Percentiles rank a stretch among this genome's conserved stretches.
These are phyloP conservation scores for Melipona bicolor DNA, from an alignment of 2,888 invertebrate species.

Conservation along the genomic window DNA sequence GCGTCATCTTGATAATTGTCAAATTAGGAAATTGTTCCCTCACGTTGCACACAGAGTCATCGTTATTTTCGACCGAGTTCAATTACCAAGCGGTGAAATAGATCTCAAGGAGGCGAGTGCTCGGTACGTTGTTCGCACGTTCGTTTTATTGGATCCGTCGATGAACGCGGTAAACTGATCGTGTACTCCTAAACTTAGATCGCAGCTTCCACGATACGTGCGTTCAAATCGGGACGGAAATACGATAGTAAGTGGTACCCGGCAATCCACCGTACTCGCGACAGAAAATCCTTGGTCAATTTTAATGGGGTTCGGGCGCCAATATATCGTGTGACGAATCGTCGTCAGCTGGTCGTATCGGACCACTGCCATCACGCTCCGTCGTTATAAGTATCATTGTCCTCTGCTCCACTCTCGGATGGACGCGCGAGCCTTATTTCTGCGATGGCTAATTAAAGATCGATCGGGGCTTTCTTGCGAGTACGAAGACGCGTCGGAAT, in stretches of 20 bases:
- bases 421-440: background rate
- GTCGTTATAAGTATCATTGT: conserved; percentile 56
- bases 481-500: background rate
- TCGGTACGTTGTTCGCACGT: background rate
- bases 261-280: conserved; percentile 58
- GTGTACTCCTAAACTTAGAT: conserved; percentile 48
- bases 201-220: conserved; percentile 35
- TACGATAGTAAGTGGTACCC: conserved; percentile 46
- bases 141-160: conserved; percentile 22
- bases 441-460: background rate
- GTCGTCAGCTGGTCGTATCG: conserved; percentile 71
- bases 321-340: conserved; percentile 77
- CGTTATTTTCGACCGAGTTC: background rate
- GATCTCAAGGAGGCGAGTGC: background rate
- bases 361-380: conserved; percentile 10
- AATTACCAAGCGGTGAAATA: background rate
- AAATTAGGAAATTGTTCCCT: too few species aligned
- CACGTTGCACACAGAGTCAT: too few species aligned
- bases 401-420: conserved; percentile 33
- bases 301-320: conserved; percentile 76
- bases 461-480: background rate
- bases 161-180: conserved; percentile 47
- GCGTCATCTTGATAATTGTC: too few species aligned
- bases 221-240: conserved; percentile 47
- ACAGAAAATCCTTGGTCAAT: conserved; percentile 70